Evolutionary conservation across 1,140 invertebrate species (phyloP), one percentile per base, ranked within the genome.

Genomic region (Brachionus manjavacas): DNA sequence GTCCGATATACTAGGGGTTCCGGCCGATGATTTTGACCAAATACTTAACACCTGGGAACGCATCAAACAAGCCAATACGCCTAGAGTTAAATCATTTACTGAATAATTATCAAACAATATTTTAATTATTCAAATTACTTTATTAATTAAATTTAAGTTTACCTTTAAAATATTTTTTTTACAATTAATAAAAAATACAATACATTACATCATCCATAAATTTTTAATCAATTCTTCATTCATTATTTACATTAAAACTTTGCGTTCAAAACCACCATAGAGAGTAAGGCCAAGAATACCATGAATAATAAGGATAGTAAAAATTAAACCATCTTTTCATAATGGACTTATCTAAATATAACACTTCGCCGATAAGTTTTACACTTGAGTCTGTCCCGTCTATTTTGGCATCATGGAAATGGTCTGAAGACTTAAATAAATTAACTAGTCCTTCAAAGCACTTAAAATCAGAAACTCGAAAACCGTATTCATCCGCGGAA

Each of bases 21-120:
- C 81, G 31, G 16, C 39, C 0, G 12, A 83, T 31, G 60, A 83
- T 83, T 68, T 83, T 68, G 81, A 83, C 31, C 43, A 68, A 55
- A 49, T 83, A 16, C 9, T 83, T 1, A n/a, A 83, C 16, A 70
- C 81, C 25, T 81, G 79, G 79, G 79, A 81, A 11, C 49, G 28
- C 14, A 81, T 81, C 3, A 41, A 46, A 23, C 79, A 64, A 60
- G 79, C 79, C 8, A 81, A 81, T 68, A 81, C 52, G 3, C 79
- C 79, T 35, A 41, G 79, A 20, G 41, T 80, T 64, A 80, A 80
- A 52, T 23, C 14, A 16, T 64, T 64, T 52, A 31, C 11, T 20
- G 55, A 39, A 4, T 64, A 80, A 52, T 28, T 3, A 72, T 35
- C 4, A 72, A 31, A n/a, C n/a, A 43, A 55, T 23, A 23, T 60